These are phyloP conservation scores for Ailuropoda melanoleuca DNA, from an alignment of 2,113 vertebrate species.

Conservation along the genomic window DNA sequence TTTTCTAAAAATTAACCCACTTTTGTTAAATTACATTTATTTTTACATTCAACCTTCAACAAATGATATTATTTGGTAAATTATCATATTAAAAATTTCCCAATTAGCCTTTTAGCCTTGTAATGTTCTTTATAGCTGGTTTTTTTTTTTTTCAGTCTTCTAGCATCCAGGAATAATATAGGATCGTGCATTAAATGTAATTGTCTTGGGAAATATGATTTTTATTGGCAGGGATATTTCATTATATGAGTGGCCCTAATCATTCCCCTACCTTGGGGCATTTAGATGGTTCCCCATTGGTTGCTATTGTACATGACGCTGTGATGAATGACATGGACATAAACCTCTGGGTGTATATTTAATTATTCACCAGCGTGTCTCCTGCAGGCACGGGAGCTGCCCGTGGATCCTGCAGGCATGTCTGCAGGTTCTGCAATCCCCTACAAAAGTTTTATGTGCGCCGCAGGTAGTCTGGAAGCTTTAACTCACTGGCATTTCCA, in stretches of 20 bases:
- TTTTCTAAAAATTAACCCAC: neutral
- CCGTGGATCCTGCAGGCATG: fast-evolving
- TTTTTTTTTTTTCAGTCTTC: neutral
- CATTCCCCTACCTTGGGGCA: neutral
- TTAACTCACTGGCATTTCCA: neutral
- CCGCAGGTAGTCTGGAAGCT: neutral
- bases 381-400: neutral
- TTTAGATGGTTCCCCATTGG: neutral
- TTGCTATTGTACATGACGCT: neutral
- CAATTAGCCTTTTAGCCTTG: neutral
- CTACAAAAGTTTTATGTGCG: neutral
- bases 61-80: neutral
- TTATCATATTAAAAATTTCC: neutral
- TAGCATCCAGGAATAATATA: neutral
- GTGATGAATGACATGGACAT: neutral
- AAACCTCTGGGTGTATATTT: neutral
- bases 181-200: neutral
- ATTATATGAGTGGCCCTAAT: neutral
- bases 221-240: constrained; percentile 15
- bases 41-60: neutral
- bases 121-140: neutral
- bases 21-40: constrained; percentile 26
- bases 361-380: neutral
- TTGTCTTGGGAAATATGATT: neutral
- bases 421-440: neutral